Evolutionary conservation across 2,888 invertebrate genomes (phyloP), one percentile per base, ranked within the genome.

Genomic region (Tachina lurida): DNA sequence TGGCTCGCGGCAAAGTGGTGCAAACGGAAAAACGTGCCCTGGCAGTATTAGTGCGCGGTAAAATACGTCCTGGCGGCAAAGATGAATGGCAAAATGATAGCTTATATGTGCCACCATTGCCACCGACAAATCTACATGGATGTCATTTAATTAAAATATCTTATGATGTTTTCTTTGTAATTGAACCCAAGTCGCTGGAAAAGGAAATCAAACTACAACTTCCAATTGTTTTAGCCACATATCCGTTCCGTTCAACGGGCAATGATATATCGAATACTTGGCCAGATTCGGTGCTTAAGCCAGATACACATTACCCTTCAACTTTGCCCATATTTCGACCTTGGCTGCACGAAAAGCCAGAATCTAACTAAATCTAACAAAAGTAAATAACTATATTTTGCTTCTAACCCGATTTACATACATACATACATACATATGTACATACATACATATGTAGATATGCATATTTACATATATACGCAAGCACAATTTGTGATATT

Each of bases 131-230:
- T 94, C 94, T 98, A 78, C 95, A 98, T 89, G 98, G 98, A 81
- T 98, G 98, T 92, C 97, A 98, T 93, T 95, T 98, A 89, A 98
- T 98, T 90, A 96, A 96, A 91, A 97, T 98, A 89, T 96, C 97
- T 89, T 98, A 98, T 91, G 97, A 98, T 92, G 97, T 98, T 76
- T 97, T 96, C 92, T 98, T 98, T 92, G 96, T 97, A 89, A 96
- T 98, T 90, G 96, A 96, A 91, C 98, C 98, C 84, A 97, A 97
- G 93, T 97, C 97, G 89, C 94, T 98, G 90, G 97, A 98, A 92
- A 98, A 98, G 92, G 97, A 97, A 91, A 96, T 98, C 74, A 98
- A 97, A 92, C 94, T 98, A 5, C 98, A 98, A 93, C 94, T 98
- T 90, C 98, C 98, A 13, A 97, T 98, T 87, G 95, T 98, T 91